Percentiles rank a stretch among this genome's conserved stretches.
Conservation (phyloP, 2,888 invertebrate genomes). For the Stegophylla sp. region DNA sequence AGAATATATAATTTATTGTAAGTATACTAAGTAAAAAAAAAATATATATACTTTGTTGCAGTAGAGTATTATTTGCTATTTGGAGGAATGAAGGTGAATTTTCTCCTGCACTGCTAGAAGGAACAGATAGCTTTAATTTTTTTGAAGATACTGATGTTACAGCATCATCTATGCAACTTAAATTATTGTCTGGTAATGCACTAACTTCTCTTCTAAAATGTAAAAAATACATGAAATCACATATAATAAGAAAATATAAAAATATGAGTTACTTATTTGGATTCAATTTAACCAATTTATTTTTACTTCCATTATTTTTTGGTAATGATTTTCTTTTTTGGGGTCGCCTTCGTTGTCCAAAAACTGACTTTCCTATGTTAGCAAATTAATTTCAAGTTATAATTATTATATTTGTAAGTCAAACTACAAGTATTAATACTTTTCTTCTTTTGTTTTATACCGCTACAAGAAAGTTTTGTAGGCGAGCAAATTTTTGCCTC, state of each 20-base stretch:
- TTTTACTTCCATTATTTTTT: conserved; percentile 32
- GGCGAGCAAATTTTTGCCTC: conserved; percentile 51
- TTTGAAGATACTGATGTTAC: background rate
- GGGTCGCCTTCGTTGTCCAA: conserved; percentile 21
- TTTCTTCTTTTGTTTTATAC: conserved; percentile 41
- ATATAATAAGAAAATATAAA: background rate
- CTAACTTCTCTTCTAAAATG: conserved; percentile 13
- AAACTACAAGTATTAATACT: background rate
- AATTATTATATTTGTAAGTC: background rate
- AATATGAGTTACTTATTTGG: conserved; percentile 16
- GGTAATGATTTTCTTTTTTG: conserved; percentile 32
- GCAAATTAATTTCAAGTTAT: background rate
- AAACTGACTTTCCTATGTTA: conserved; percentile 29
- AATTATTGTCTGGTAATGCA: background rate
- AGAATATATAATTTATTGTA: too few species aligned
- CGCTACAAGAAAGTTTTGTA: conserved; percentile 9
- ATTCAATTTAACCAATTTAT: conserved; percentile 34
- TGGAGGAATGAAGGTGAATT: conserved; percentile 23
- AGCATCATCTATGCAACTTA: background rate
- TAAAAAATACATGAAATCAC: background rate
- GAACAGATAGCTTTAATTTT: conserved; percentile 13
- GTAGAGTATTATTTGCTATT: conserved; percentile 28
- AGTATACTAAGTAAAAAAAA: too few species aligned
- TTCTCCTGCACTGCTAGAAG: background rate
- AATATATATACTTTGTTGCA: conserved; percentile 47